phyloP scores from a whole-genome alignment of 2,797 vertebrate species.

The Choloepus didactylus region DNA sequence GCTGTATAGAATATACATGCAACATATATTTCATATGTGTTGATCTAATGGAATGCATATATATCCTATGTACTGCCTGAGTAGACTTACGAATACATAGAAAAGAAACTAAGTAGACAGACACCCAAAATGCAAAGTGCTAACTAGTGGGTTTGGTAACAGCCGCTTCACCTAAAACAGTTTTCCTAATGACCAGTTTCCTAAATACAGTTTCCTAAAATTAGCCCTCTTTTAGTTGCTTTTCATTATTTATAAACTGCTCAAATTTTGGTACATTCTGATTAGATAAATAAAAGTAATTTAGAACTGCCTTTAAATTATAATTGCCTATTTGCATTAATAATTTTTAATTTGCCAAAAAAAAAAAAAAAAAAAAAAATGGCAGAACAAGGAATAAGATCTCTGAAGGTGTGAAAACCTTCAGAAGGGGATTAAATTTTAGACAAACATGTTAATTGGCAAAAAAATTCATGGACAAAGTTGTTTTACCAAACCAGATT shows the following conservation, averaged over 20 bases:
- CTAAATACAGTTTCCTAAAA: slow-evolving; percentile 58
- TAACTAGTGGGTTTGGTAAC: background rate
- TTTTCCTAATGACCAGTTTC: background rate
- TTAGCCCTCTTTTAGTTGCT: background rate
- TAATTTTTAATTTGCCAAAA: background rate
- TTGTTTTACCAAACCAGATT: slow-evolving; percentile 33
- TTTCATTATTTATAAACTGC: slow-evolving; percentile 36
- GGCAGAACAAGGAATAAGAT: background rate
- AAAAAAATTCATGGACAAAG: background rate
- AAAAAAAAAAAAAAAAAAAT: background rate
- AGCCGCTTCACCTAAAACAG: background rate
- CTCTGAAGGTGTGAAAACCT: background rate
- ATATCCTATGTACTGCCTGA: background rate
- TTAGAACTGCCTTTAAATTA: slow-evolving; percentile 36
- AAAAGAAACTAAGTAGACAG: background rate
- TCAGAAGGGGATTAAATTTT: background rate
- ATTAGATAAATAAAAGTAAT: slow-evolving; percentile 36
- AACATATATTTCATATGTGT: background rate
- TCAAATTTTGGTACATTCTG: slow-evolving; percentile 25
- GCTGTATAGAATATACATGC: background rate
- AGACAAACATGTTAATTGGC: background rate
- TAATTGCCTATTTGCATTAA: background rate
- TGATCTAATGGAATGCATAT: background rate
- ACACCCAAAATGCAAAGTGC: background rate
- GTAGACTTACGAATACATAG: background rate